Conservation (phyloP, 2,888 invertebrate species). For the Phengaris alcon region DNA sequence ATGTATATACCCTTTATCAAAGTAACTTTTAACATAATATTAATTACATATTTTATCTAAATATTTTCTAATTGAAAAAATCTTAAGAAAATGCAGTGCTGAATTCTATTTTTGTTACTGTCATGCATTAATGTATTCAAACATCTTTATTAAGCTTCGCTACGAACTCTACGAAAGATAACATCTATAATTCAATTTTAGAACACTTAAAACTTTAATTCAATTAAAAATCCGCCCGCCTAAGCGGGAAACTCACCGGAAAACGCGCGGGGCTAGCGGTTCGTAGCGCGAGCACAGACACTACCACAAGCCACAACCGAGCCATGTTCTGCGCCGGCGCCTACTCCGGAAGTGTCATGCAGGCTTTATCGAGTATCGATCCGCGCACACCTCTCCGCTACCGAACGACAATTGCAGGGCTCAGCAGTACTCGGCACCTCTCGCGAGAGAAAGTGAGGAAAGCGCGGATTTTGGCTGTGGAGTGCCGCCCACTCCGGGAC, state of each 20-base stretch:
- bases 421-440: constrained; percentile 76
- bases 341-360: constrained; percentile 64
- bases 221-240: constrained; percentile 59
- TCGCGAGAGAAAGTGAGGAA: constrained; percentile 76
- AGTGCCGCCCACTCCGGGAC: constrained; percentile 65
- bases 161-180: neutral
- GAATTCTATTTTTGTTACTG: no score
- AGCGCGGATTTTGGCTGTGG: constrained; percentile 77
- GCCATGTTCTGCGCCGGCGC: constrained; percentile 52
- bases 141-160: neutral
- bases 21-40: neutral
- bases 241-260: constrained; percentile 67
- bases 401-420: constrained; percentile 75
- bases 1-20: neutral
- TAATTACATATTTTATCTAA: no score
- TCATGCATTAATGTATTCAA: no score
- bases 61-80: neutral
- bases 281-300: constrained; percentile 64
- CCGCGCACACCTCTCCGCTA: constrained; percentile 75
- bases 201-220: constrained; percentile 22
- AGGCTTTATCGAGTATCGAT: constrained; percentile 75
- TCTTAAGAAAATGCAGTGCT: neutral
- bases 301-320: constrained; percentile 54
- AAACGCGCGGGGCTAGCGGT: constrained; percentile 71
- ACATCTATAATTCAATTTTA: neutral